These are phyloP conservation scores for Anolis sagrei DNA, from an alignment of 2,113 vertebrate species.

Conservation along the genomic window DNA sequence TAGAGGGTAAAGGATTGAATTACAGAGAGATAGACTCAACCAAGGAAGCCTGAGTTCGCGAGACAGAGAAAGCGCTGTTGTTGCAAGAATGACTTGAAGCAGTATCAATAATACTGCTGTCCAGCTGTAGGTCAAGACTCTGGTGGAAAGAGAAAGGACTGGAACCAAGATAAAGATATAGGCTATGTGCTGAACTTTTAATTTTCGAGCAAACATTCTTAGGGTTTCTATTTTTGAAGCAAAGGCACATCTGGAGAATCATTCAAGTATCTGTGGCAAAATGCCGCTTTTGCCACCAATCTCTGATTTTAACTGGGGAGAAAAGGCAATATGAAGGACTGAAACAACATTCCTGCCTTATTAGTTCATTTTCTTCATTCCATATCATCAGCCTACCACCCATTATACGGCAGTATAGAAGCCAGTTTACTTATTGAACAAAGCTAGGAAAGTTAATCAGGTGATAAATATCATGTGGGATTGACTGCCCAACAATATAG, in stretches of 20 bases:
- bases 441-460: background rate
- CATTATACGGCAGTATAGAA: background rate
- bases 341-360: background rate
- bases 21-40: no score
- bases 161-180: background rate
- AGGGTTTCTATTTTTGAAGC: slow-evolving; percentile 2
- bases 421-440: background rate
- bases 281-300: slow-evolving; percentile 14
- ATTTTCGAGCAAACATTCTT: background rate
- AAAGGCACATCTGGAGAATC: slow-evolving; percentile 7
- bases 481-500: background rate
- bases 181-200: background rate
- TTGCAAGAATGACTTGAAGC: no score
- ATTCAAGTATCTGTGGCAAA: background rate
- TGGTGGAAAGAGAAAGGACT: background rate
- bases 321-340: background rate
- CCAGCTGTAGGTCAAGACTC: background rate
- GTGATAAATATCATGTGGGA: background rate
- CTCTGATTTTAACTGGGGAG: background rate
- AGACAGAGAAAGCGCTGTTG: no score
- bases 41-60: no score
- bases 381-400: background rate
- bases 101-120: no score
- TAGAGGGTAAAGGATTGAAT: no score
- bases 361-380: background rate